These are phyloP conservation scores for Drosophila busckii DNA, from an alignment of 1,140 invertebrate genomes.

Conservation along the genomic window DNA sequence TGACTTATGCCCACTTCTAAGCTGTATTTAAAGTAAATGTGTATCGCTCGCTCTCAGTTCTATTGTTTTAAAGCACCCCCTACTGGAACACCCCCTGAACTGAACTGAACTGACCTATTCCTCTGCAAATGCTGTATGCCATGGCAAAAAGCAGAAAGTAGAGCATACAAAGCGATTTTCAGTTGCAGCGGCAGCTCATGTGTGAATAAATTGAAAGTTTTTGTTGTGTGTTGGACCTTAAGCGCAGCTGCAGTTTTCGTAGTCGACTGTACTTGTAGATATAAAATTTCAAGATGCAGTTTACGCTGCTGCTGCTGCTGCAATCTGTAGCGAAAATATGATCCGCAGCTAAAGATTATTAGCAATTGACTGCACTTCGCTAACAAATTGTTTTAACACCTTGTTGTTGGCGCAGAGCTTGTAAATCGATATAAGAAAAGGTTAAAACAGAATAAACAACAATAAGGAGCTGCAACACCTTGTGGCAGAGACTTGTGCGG, in stretches of 20 bases:
- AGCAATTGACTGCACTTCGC: conserved; percentile 49
- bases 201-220: conserved; percentile 44
- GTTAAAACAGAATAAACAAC: conserved; percentile 19
- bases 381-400: conserved; percentile 72
- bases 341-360: conserved; percentile 53
- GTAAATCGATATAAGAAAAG: conserved; percentile 73
- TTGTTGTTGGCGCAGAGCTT: conserved; percentile 48
- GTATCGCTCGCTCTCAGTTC: too few species aligned
- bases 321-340: conserved; percentile 40
- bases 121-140: conserved; percentile 61
- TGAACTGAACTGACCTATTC: conserved; percentile 76
- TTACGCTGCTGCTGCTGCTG: conserved; percentile 3
- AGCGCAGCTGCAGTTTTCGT: background rate
- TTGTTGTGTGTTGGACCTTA: conserved; percentile 4
- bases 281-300: conserved; percentile 24
- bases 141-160: conserved; percentile 35
- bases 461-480: conserved; percentile 13
- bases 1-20: too few species aligned
- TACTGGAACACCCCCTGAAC: conserved; percentile 42
- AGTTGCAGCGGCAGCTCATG: conserved; percentile 33
- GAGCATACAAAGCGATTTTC: conserved; percentile 45
- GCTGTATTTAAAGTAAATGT: too few species aligned
- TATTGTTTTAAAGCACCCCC: too few species aligned
- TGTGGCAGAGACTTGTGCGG: background rate
- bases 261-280: conserved; percentile 8